These are phyloP conservation scores for Callitettix versicolor DNA, from an alignment of 1,140 invertebrate species.

Conservation along the genomic window DNA sequence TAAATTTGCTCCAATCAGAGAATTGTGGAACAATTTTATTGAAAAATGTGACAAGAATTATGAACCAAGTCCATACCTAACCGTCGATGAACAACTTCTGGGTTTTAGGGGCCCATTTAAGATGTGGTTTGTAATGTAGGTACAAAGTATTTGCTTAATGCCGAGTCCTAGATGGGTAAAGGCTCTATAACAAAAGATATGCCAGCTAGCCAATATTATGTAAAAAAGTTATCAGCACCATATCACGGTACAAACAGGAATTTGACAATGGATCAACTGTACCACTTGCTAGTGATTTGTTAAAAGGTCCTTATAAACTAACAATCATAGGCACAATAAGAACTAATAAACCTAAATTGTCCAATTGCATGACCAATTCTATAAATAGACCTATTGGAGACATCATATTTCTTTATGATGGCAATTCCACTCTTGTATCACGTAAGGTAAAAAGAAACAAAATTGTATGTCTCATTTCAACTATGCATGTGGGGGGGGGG, in stretches of 20 bases:
- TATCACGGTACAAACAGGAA: conserved; percentile 16
- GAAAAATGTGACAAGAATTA: conserved; percentile 10
- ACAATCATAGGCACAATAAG: conserved; percentile 20
- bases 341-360: conserved; percentile 19
- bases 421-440: conserved; percentile 29
- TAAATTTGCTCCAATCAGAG: conserved; percentile 21
- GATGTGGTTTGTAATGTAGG: conserved; percentile 29
- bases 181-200: conserved; percentile 7
- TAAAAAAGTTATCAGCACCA: conserved; percentile 15
- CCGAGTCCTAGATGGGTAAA: conserved; percentile 32
- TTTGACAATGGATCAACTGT: conserved; percentile 22
- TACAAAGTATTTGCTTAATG: conserved; percentile 30
- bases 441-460: conserved; percentile 26
- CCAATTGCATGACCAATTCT: conserved; percentile 2
- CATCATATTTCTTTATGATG: conserved; percentile 26
- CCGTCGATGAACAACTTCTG: conserved; percentile 24
- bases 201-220: background rate
- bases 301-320: conserved; percentile 10
- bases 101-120: conserved; percentile 32
- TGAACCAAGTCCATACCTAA: conserved; percentile 10
- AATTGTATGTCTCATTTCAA: no score
- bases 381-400: conserved; percentile 7
- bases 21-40: conserved; percentile 19
- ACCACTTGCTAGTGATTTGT: conserved; percentile 15
- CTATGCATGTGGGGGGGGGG: no score